Base-by-base conservation (phyloP, 2,113 vertebrate species). In the Menura novaehollandiae region DNA sequence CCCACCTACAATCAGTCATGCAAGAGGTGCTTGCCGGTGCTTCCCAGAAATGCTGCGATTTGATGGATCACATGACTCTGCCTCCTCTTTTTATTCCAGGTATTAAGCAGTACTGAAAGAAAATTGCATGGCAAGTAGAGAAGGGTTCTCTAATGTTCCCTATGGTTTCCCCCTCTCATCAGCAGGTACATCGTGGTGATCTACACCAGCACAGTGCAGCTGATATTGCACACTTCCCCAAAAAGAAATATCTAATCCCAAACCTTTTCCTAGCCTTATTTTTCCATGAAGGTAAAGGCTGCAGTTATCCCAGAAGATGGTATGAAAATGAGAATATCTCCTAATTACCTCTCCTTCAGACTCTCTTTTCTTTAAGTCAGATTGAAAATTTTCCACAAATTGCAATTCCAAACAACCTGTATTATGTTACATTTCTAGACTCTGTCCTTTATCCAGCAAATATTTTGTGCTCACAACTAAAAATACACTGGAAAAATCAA, bases 321-420 rank as follows among this genome's bases (percentile, higher is more conserved):
- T 44, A 77, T 60, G 88, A 81, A 93, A 92, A 90, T 69, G 53
- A 88, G 74, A 88, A 11, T 79, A 94, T 92, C 56, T 90, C 80
- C 47, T 77, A 87, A 59, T 32, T 93, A 92, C 39, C 19, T 75
- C 83, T 86, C 30, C 53, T 95, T 73, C 43, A 77, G 30, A 8
- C 19, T 91, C 35, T 39, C 37, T 78, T 69, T 64, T 89, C 41
- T 35, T 64, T 83, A 53, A 77, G 27, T 62, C 46, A 90, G 63
- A 10, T 4, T 74, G 66, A 90, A 96, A 91, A 39, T 74, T 80
- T 93, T 78, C 63, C 51, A 83, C 35, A 59, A 58, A 88, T 39
- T 53, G 53, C 21, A 68, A 58, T 21, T 53, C 17, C 39, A 83
- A 66, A 55, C 7, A 8, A 51, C 59, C 33, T 44, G 10, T 62